These are phyloP conservation scores for Cryptosula pallasiana DNA, from an alignment of 2,888 invertebrate species.

Conservation along the genomic window DNA sequence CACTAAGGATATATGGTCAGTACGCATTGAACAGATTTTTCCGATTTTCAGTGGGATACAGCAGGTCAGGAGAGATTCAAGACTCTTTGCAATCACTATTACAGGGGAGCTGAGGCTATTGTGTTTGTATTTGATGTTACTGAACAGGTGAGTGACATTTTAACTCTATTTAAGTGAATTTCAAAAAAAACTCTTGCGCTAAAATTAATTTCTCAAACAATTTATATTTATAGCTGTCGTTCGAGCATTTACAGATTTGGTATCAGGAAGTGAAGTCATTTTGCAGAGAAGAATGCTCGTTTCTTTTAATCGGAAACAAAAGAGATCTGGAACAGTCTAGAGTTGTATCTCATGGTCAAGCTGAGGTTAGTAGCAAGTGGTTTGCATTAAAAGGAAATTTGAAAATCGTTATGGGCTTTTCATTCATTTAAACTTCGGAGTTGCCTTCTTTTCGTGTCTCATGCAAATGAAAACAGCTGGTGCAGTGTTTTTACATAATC, in stretches of 20 bases:
- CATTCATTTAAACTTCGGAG: too few relatives aligned
- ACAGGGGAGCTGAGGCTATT: conserved; percentile 3
- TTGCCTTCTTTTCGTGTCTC: too few relatives aligned
- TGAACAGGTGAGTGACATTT: neutral
- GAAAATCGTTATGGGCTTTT: too few relatives aligned
- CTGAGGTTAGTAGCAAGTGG: neutral
- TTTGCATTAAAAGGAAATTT: neutral
- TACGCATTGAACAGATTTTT: neutral
- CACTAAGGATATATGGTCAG: too few relatives aligned
- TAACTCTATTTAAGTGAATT: too few relatives aligned
- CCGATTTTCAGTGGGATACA: neutral
- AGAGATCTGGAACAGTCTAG: neutral
- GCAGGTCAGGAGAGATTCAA: conserved; percentile 13
- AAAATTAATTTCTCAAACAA: too few relatives aligned
- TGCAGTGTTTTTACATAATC: too few relatives aligned
- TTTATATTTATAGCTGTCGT: neutral
- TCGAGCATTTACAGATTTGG: neutral
- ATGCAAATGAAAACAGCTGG: too few relatives aligned
- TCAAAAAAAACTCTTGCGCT: too few relatives aligned
- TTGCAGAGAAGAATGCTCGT: neutral
- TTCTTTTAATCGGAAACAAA: neutral
- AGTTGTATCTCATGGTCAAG: neutral
- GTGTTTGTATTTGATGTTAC: neutral
- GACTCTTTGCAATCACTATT: conserved; percentile 4
- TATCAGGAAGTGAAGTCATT: neutral